Percentiles rank a stretch among this genome's conserved stretches.
phyloP scores from a whole-genome alignment of 2,113 vertebrate species.

The Penelope pileata region DNA sequence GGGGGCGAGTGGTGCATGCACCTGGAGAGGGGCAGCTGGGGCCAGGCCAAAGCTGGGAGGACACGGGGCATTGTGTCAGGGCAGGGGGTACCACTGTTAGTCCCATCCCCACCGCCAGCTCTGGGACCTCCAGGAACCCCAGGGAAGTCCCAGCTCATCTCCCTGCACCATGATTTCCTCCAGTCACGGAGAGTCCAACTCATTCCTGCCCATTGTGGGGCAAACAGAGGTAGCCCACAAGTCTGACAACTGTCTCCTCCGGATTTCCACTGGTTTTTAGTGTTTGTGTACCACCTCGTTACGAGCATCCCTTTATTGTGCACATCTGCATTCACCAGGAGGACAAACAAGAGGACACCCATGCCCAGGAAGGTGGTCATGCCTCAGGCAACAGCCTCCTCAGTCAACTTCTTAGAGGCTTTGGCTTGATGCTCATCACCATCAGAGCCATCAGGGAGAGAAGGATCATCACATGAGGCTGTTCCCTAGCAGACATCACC shows the following conservation, averaged over 20 bases:
- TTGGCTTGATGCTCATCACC: conserved; percentile 71
- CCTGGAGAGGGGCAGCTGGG: conserved; percentile 94
- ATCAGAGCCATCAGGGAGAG: conserved; percentile 61
- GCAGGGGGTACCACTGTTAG: not conserved
- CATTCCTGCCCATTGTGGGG: not conserved
- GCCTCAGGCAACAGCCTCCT: conserved; percentile 59
- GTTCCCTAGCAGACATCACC: fast-evolving
- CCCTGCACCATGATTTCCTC: not conserved
- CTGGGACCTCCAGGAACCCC: not conserved
- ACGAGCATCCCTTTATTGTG: too few species aligned
- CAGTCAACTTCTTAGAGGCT: conserved; percentile 86
- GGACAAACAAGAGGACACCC: not conserved
- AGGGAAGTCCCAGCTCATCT: not conserved
- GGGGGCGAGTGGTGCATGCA: conserved; percentile 90
- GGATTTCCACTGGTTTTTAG: not conserved
- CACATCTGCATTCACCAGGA: not conserved
- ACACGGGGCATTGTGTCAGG: not conserved
- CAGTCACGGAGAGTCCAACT: not conserved
- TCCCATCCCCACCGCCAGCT: not conserved
- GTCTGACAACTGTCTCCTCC: not conserved
- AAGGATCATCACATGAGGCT: conserved; percentile 76
- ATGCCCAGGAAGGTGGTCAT: fast-evolving
- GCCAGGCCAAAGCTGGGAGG: conserved; percentile 90
- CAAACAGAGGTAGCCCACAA: not conserved
- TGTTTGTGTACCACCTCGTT: not conserved